These are phyloP conservation scores for Hoplostethus mediterraneus DNA, from an alignment of 2,797 vertebrate species.

Conservation along the genomic window DNA sequence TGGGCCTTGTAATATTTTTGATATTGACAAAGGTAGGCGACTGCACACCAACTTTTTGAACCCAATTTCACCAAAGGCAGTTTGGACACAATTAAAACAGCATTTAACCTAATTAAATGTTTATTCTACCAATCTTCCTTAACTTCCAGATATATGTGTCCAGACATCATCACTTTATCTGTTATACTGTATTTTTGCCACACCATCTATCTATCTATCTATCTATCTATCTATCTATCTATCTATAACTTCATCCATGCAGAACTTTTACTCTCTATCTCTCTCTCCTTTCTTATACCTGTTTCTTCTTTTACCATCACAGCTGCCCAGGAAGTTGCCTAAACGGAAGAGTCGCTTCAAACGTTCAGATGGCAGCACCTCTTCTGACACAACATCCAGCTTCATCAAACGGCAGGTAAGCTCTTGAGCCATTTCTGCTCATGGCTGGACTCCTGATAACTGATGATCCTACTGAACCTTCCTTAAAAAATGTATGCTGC, in stretches of 20 bases:
- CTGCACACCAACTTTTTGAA: constrained; percentile 7
- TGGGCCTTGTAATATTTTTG: constrained; percentile 6
- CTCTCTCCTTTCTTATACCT: not conserved
- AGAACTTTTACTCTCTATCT: not conserved
- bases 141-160: no score
- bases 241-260: not conserved
- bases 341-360: constrained; percentile 88
- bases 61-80: not conserved
- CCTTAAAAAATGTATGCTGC: no score
- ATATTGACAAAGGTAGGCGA: constrained; percentile 14
- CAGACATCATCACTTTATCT: no score
- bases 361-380: constrained; percentile 88
- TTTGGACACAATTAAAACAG: no score
- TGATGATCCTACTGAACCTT: no score
- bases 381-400: constrained; percentile 88
- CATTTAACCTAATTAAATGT: no score
- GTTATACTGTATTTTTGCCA: no score
- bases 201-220: not conserved
- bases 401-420: constrained; percentile 87
- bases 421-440: not conserved
- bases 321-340: constrained; percentile 87
- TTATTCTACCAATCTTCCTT: no score
- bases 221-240: not conserved
- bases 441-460: not conserved
- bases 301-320: constrained; percentile 35